Evolutionary conservation across 2,113 vertebrate genomes (phyloP).

Genomic region (Ictalurus punctatus): DNA sequence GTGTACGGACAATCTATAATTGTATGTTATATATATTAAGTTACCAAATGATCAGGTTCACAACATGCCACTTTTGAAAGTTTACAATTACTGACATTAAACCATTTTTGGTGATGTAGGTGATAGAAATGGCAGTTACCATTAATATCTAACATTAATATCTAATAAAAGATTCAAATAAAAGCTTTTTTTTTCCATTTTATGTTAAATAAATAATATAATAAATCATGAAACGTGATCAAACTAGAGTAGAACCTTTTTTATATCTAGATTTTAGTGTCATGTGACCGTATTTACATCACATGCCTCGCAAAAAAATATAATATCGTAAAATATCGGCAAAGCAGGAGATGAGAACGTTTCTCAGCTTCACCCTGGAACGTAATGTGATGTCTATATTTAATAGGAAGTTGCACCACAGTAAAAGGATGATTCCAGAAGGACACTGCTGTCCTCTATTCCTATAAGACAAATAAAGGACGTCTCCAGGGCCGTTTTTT

Average conservation of each 20-base stretch:
- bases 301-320: background rate
- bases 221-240: background rate
- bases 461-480: slow-evolving; percentile 8
- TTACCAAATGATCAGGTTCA: no score
- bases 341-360: background rate
- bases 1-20: background rate
- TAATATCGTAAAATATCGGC: background rate
- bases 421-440: background rate
- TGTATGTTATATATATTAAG: background rate
- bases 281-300: background rate
- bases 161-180: no score
- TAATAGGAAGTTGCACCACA: background rate
- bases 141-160: no score
- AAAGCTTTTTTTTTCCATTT: background rate
- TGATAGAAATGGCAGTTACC: no score
- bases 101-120: no score
- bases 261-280: background rate
- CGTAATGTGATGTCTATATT: background rate
- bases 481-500: background rate
- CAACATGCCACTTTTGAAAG: background rate
- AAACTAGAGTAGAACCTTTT: background rate
- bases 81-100: no score
- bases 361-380: background rate
- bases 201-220: background rate
- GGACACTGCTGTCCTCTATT: background rate